Base-by-base conservation (phyloP, 2,888 invertebrate genomes). In the Athetis lepigone region DNA sequence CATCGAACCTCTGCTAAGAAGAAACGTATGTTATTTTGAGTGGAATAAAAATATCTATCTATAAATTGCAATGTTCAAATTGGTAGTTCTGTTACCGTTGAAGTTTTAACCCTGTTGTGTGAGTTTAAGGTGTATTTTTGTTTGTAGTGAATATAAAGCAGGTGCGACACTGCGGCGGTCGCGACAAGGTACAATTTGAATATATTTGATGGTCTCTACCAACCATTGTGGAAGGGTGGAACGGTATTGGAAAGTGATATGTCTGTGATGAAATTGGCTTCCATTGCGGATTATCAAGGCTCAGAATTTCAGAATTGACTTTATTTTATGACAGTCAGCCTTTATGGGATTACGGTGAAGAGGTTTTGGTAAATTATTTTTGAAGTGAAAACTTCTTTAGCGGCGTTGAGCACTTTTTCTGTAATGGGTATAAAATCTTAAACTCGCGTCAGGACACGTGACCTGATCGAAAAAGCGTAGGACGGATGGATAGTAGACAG, bases 11-110 rank as follows among this genome's bases (percentile, higher is more conserved):
- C 87, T 92, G 93, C 91, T 92, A 89, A 91, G 88, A 91, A 88
- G 92, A 89, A 91, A 89, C 90, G 88, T 89, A 91, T 92, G 93
- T 92, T 93, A 92, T 93, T 93, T 93, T 93, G 92, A 94, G 86
- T 91, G 90, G 88, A 91, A 92, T 93, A 94, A 92, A 90, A 93
- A 93, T 92, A 91, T 90, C 90, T 90, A 92, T 92, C 90, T 88
- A 90, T 90, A 90, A 90, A 91, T 87, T 87, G 88, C 87, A 83
- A 85, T 86, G 88, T 88, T 87, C 83, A 85, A 90, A 91, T 90
- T 89, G 90, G 84, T 81, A 79, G 64, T 52, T 29, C 1, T 11
- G 36, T 27, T n/a, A 5, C 11, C 21, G 25, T 54, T 52, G 37
- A 8, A 89, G 54, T 84, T 68, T 67, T 13, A 49, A 72, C 85